phyloP scores from a whole-genome alignment of 2,113 vertebrate genomes.

The Melanostigma gelatinosum region DNA sequence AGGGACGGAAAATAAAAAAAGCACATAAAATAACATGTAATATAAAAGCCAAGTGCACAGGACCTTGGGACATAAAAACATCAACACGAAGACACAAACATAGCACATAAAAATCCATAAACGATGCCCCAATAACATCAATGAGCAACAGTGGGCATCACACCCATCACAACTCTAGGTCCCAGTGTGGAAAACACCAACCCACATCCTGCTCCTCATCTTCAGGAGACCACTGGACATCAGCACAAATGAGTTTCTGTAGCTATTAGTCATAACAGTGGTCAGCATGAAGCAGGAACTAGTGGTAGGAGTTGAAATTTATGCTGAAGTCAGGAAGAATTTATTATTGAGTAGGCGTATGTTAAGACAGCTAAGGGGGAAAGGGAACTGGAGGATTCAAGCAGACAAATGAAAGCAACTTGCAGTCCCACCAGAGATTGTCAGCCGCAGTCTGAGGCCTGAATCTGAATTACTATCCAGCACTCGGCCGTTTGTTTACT shows the following conservation, averaged over 20 bases:
- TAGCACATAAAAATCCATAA: neutral
- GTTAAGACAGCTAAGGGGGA: slow-evolving; percentile 46
- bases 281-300: slow-evolving; percentile 26
- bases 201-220: slow-evolving; percentile 14
- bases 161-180: neutral
- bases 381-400: slow-evolving; percentile 40
- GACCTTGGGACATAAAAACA: neutral
- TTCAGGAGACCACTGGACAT: slow-evolving; percentile 33
- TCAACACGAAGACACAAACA: neutral
- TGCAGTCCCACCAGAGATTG: slow-evolving; percentile 49
- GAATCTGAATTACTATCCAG: slow-evolving; percentile 54
- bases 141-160: neutral
- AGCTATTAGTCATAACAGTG: slow-evolving; percentile 47
- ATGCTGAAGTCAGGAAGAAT: slow-evolving; percentile 59
- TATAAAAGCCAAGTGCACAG: neutral
- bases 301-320: slow-evolving; percentile 25
- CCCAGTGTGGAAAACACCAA: slow-evolving; percentile 30
- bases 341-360: slow-evolving; percentile 46
- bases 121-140: slow-evolving; percentile 4
- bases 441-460: slow-evolving; percentile 57
- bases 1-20: neutral
- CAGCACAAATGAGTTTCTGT: slow-evolving; percentile 46
- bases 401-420: slow-evolving; percentile 62
- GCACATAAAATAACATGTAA: neutral
- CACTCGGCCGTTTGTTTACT: slow-evolving; percentile 58